phyloP scores from a whole-genome alignment of 2,888 invertebrate species.

The Cheilosia grossa region DNA sequence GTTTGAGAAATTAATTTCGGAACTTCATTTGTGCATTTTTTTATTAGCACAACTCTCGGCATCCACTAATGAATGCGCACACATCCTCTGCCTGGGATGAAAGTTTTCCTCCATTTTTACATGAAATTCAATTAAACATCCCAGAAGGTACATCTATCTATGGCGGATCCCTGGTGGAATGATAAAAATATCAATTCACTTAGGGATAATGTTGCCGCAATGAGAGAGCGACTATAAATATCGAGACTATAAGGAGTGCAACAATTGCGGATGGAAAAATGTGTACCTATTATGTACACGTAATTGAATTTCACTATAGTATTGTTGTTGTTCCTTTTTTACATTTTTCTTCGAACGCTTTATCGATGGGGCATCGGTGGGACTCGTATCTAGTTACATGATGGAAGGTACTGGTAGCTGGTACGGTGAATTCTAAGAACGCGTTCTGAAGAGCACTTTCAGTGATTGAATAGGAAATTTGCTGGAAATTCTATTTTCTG shows the following conservation, averaged over 20 bases:
- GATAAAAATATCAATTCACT: slow-evolving; percentile 41
- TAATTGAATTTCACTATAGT: slow-evolving; percentile 46
- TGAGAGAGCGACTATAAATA: slow-evolving; percentile 20
- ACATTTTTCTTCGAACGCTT: not conserved
- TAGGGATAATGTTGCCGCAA: slow-evolving; percentile 9
- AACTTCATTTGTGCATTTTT: slow-evolving; percentile 8
- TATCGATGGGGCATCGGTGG: not conserved
- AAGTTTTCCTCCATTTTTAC: slow-evolving; percentile 29
- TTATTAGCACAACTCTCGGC: not conserved
- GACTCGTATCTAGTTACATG: slow-evolving; percentile 16
- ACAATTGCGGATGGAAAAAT: slow-evolving; percentile 41
- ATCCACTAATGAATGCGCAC: slow-evolving; percentile 33
- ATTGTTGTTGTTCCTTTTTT: slow-evolving; percentile 8
- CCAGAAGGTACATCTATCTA: not conserved
- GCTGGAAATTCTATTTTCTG: slow-evolving; percentile 47
- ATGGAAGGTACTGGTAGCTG: not conserved
- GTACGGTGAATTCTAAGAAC: not conserved
- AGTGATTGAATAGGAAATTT: slow-evolving; percentile 38
- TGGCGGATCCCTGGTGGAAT: slow-evolving; percentile 4
- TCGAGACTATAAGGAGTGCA: slow-evolving; percentile 16
- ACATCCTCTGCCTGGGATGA: slow-evolving; percentile 19
- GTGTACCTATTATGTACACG: slow-evolving; percentile 4
- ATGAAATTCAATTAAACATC: slow-evolving; percentile 43
- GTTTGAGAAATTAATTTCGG: slow-evolving; percentile 57
- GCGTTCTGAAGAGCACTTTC: slow-evolving; percentile 15